These are phyloP conservation scores for Agelaius phoeniceus DNA, from an alignment of 2,113 vertebrate genomes.

Conservation along the genomic window DNA sequence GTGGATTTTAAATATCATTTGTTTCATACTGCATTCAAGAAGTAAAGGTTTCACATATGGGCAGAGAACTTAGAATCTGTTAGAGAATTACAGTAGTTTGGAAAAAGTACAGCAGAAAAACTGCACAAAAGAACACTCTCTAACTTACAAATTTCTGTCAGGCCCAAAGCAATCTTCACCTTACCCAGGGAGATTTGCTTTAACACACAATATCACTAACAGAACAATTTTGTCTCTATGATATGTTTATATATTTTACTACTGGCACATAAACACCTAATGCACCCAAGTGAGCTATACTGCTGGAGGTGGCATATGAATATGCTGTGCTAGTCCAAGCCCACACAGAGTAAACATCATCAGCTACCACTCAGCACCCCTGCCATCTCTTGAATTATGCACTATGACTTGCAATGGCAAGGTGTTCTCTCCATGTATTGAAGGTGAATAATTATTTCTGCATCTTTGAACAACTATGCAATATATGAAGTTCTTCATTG, in stretches of 20 bases:
- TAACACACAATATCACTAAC: not conserved
- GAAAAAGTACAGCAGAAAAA: not conserved
- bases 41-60: slow-evolving; percentile 14
- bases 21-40: not conserved
- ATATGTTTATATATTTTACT: not conserved
- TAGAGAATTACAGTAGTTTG: not conserved
- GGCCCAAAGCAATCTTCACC: not conserved
- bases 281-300: not conserved
- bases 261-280: not conserved
- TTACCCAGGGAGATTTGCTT: not conserved
- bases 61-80: not conserved
- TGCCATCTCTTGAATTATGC: not conserved
- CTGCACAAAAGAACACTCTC: not conserved
- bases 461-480: not conserved
- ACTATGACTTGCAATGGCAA: not conserved
- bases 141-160: not conserved
- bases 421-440: not conserved
- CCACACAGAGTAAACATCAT: not conserved
- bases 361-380: not conserved
- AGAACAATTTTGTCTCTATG: not conserved
- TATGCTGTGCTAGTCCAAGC: not conserved
- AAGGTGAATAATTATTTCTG: not conserved
- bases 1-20: not conserved
- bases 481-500: not conserved
- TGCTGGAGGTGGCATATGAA: not conserved